Conservation (phyloP, 2,888 invertebrate species). For the Ditula angustiorana region DNA sequence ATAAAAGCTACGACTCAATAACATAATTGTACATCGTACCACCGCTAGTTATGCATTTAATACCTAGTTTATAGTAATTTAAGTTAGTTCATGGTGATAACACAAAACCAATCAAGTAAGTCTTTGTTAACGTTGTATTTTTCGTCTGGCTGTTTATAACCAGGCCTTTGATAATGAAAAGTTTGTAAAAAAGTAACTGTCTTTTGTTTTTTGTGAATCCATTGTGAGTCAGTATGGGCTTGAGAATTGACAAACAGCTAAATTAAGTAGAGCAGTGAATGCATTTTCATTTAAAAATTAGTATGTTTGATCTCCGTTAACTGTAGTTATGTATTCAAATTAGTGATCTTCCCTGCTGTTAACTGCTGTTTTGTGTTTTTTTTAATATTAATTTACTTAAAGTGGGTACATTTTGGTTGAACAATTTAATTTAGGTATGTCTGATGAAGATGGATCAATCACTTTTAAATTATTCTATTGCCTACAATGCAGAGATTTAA, state of each 20-base stretch:
- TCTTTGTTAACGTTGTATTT: slow-evolving; percentile 36
- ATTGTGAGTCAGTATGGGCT: not conserved
- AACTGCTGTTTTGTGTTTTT: not conserved
- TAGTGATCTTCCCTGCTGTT: not conserved
- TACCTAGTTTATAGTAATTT: slow-evolving; percentile 28
- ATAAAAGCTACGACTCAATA: slow-evolving; percentile 34
- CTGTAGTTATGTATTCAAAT: not conserved
- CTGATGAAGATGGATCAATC: not conserved
- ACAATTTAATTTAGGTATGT: not conserved
- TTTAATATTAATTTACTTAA: not conserved
- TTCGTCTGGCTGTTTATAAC: slow-evolving; percentile 28
- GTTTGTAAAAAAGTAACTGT: slow-evolving; percentile 3
- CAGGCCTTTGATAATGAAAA: slow-evolving; percentile 18
- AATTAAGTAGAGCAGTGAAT: slow-evolving; percentile 11
- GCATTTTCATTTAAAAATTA: not conserved
- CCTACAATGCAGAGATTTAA: not conserved
- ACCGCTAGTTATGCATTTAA: slow-evolving; percentile 36
- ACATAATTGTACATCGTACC: slow-evolving; percentile 26
- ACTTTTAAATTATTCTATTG: not conserved
- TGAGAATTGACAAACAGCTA: slow-evolving; percentile 13
- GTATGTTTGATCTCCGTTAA: not conserved
- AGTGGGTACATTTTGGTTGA: slow-evolving; percentile 5
- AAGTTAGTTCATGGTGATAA: slow-evolving; percentile 26
- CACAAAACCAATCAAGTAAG: slow-evolving; percentile 32
- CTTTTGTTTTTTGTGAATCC: not conserved